phyloP scores from a whole-genome alignment of 2,888 invertebrate species.

The Eupithecia exiguata region DNA sequence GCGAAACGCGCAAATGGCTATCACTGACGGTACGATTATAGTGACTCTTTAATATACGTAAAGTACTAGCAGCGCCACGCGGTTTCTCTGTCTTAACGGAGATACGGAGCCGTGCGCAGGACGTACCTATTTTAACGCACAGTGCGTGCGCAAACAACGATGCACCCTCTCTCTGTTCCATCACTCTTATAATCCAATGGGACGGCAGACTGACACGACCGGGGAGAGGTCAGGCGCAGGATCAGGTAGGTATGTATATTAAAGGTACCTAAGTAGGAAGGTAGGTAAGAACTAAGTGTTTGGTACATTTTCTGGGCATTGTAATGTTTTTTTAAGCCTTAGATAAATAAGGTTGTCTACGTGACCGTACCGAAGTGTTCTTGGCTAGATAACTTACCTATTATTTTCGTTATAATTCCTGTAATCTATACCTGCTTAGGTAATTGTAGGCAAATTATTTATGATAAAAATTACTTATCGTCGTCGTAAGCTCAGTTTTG shows the following conservation, averaged over 20 bases:
- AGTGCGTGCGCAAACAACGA: no score
- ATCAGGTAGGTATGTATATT: background rate
- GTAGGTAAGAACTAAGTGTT: no score
- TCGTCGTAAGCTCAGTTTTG: background rate
- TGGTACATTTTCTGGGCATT: no score
- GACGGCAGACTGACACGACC: background rate
- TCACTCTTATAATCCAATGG: no score
- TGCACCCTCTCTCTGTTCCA: no score
- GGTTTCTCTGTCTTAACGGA: no score
- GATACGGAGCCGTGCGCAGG: no score
- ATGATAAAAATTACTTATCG: background rate
- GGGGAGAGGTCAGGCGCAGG: background rate
- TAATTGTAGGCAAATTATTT: background rate
- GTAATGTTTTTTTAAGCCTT: background rate
- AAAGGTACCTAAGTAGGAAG: no score
- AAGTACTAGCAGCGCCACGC: no score
- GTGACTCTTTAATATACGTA: background rate
- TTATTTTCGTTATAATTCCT: background rate
- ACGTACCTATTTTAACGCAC: no score
- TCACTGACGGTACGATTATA: background rate
- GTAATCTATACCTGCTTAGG: background rate
- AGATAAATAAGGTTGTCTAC: background rate
- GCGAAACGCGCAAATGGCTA: slow-evolving; percentile 41
- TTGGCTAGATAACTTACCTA: background rate
- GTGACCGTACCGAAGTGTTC: background rate